Evolutionary conservation across 2,888 invertebrate species (phyloP).

Genomic region (Eumerus sabulonum): DNA sequence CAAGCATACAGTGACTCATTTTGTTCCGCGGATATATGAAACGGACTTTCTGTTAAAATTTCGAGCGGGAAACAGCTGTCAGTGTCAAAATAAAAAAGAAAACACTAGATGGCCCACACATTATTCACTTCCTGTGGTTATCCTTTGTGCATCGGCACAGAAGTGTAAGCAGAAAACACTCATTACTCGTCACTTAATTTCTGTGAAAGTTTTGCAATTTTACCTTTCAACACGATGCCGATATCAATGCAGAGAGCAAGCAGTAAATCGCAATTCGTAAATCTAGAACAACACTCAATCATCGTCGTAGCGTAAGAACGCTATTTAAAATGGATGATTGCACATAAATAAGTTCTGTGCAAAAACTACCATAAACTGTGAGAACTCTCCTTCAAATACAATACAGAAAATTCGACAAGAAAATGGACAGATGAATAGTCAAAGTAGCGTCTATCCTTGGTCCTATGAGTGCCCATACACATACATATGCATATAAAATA

Average conservation of each 20-base stretch:
- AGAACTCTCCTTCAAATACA: conserved; percentile 55
- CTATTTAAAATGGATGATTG: conserved; percentile 69
- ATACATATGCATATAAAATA: conserved; percentile 9
- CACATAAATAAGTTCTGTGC: conserved; percentile 67
- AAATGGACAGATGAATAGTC: conserved; percentile 68
- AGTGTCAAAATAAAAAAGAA: no score
- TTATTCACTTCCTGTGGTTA: no score
- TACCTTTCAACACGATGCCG: conserved; percentile 49
- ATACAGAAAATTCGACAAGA: conserved; percentile 64
- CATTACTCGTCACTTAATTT: conserved; percentile 61
- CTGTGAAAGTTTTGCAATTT: conserved; percentile 59
- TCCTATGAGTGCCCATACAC: background rate
- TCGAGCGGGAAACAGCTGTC: no score
- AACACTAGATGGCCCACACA: no score
- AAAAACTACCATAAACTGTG: conserved; percentile 57
- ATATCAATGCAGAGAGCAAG: conserved; percentile 23
- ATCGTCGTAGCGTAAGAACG: conserved; percentile 65
- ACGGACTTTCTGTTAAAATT: no score
- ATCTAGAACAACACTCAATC: conserved; percentile 66
- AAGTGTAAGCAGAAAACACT: conserved; percentile 19
- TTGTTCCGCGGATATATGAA: no score
- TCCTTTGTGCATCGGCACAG: no score
- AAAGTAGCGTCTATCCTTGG: conserved; percentile 46
- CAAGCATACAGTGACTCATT: no score
- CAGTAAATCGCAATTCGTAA: conserved; percentile 21